Conservation (phyloP, 2,113 vertebrate genomes). For the Xiphorhynchus elegans region DNA sequence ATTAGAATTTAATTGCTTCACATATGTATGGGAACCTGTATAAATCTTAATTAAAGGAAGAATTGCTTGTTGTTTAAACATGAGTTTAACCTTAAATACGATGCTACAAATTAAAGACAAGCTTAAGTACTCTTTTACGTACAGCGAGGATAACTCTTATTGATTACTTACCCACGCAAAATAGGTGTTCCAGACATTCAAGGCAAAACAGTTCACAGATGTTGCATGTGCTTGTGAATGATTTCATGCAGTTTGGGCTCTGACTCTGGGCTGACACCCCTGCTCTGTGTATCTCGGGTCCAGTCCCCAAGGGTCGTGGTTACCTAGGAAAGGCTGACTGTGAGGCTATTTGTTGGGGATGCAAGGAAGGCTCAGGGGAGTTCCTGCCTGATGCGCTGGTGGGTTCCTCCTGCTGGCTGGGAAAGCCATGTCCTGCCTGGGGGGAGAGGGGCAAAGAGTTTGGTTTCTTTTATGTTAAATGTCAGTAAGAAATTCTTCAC, state of each 20-base stretch:
- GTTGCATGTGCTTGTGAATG: neutral
- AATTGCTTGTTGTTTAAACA: slow-evolving; percentile 17
- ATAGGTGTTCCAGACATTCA: neutral
- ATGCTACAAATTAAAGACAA: neutral
- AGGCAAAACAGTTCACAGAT: neutral
- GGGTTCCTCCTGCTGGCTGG: neutral
- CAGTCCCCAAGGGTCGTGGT: neutral
- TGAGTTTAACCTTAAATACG: slow-evolving; percentile 9
- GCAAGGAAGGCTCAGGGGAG: neutral
- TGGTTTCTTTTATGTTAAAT: neutral
- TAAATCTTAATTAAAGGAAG: slow-evolving; percentile 57
- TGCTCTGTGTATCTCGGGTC: neutral
- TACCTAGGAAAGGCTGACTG: neutral
- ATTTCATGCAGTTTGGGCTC: neutral
- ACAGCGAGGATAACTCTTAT: neutral
- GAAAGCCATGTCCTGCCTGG: neutral
- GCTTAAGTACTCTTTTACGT: neutral
- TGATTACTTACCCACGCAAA: neutral
- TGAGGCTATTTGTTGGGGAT: neutral
- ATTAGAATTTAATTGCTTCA: slow-evolving; percentile 21
- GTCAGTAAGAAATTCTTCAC: neutral
- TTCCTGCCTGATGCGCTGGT: neutral
- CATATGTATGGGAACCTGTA: neutral
- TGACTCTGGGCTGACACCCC: neutral
- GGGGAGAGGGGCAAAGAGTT: neutral